Evolutionary conservation across 2,888 invertebrate species (phyloP), one percentile per base, ranked within the genome.

Genomic region (Sclerodermus sp.): DNA sequence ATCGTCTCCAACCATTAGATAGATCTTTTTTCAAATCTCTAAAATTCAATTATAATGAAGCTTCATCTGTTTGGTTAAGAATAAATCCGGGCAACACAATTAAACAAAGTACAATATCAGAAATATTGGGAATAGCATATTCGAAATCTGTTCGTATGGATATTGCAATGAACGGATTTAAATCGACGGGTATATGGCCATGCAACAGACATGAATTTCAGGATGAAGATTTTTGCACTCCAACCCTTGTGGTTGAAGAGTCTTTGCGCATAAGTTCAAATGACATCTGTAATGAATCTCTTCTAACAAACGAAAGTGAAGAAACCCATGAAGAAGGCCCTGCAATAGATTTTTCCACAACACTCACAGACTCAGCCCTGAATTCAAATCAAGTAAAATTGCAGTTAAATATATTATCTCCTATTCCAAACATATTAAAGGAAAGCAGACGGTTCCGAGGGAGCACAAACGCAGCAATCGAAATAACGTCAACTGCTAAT

Each of bases 1-100:
- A 64, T 36, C 37, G 60, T 31, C 44, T 68, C 5, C 68, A 69
- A 41, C 64, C 62, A 23, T 49, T 66, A 16, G 63, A 68, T 49
- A 53, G 55, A 18, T 53, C 58, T n/a, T 68, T 67, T 31, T 53
- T 49, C 18, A 43, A 43, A 38, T 41, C 45, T 8, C 29, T 57
- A 8, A 54, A 47, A 14, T 46, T 29, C 12, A 51, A 47, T 32
- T 55, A 50, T 36, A 46, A 31, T 40, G 40, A 47, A 40, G 46
- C 42, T 29, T 40, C 39, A 37, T 41, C 44, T 31, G 58, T 51
- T 23, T 60, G 48, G 45, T 43, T 60, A 12, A 32, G 47, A 16
- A 15, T 41, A 18, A 49, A 58, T 37, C 44, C 47, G 14, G 55
- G 58, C 14, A 34, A 42, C n/a, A 16, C 9, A 10, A 45, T 57